Evolutionary conservation across 1,140 invertebrate species (phyloP).

Genomic region (Catajapyx aquilonaris): DNA sequence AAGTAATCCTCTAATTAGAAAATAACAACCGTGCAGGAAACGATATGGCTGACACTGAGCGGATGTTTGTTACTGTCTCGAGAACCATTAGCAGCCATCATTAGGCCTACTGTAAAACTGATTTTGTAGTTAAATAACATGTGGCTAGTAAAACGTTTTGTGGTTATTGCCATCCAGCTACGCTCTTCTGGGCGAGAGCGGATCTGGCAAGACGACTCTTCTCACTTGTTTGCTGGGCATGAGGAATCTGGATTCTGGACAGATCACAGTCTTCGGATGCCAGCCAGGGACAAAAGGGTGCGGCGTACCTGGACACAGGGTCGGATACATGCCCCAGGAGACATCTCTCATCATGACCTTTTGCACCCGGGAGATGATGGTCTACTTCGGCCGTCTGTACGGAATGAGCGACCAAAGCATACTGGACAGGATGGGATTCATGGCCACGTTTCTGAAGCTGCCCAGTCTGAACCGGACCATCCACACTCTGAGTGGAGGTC

Average conservation of each 20-base stretch:
- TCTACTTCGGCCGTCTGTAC: conserved; percentile 92
- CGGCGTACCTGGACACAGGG: conserved; percentile 69
- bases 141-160: no score
- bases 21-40: no score
- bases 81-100: no score
- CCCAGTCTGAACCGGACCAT: conserved; percentile 65
- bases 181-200: conserved; percentile 63
- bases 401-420: conserved; percentile 67
- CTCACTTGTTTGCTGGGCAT: conserved; percentile 71
- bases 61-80: no score
- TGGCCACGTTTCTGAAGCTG: conserved; percentile 72
- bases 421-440: conserved; percentile 56
- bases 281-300: conserved; percentile 45
- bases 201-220: conserved; percentile 66
- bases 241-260: conserved; percentile 53
- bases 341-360: conserved; percentile 87
- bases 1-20: no score
- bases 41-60: no score
- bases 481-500: conserved; percentile 72
- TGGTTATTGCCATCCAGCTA: conserved; percentile 36
- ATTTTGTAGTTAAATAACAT: no score
- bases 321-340: conserved; percentile 45
- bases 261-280: conserved; percentile 68
- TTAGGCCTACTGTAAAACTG: no score
- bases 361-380: conserved; percentile 82